A percentile compares a stretch with the other conserved stretches of the same genome.
These are phyloP conservation scores for Limenitis camilla DNA, from an alignment of 2,888 invertebrate genomes.

Conservation along the genomic window DNA sequence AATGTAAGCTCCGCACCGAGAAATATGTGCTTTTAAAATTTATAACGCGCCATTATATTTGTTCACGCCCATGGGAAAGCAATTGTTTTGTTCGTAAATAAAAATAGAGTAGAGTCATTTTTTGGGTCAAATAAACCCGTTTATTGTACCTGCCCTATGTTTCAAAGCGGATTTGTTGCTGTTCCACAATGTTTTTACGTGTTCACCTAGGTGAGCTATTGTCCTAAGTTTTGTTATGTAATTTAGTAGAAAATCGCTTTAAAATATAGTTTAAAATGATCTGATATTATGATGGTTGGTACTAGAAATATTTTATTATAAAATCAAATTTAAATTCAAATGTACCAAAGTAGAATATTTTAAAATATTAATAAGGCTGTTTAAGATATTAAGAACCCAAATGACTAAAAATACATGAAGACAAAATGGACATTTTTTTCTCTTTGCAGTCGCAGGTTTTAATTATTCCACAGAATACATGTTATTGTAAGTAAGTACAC, in stretches of 20 bases:
- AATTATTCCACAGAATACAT: too few relatives aligned
- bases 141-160: conserved; percentile 32
- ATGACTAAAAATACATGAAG: too few relatives aligned
- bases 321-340: too few relatives aligned
- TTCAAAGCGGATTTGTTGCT: conserved; percentile 27
- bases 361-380: too few relatives aligned
- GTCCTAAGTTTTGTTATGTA: conserved; percentile 22
- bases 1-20: conserved; percentile 57
- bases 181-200: conserved; percentile 29
- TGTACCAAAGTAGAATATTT: too few relatives aligned
- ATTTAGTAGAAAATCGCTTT: conserved; percentile 20
- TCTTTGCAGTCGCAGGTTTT: too few relatives aligned
- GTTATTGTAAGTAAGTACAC: too few relatives aligned
- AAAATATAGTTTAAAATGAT: too few relatives aligned
- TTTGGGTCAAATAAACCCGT: conserved; percentile 30
- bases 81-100: conserved; percentile 39
- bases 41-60: conserved; percentile 52
- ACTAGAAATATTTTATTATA: too few relatives aligned
- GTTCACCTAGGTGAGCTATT: conserved; percentile 20
- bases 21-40: conserved; percentile 67
- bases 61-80: conserved; percentile 37
- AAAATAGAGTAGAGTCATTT: conserved; percentile 30
- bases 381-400: too few relatives aligned
- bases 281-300: too few relatives aligned
- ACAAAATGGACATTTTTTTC: too few relatives aligned